These are phyloP conservation scores for Axis porcinus DNA, from an alignment of 2,113 vertebrate species.

Conservation along the genomic window DNA sequence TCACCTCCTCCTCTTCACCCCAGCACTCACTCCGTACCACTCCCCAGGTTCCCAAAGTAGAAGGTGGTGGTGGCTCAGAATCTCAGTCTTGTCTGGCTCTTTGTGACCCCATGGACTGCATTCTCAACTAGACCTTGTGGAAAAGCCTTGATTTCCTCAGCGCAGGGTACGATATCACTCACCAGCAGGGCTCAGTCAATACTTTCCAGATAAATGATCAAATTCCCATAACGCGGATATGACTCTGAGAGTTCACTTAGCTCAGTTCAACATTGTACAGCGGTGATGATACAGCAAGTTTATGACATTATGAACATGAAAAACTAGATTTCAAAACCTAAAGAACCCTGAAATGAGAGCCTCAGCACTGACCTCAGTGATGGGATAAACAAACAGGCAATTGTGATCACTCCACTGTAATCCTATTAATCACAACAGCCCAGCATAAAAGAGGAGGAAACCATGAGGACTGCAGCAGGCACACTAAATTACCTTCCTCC, in stretches of 20 bases:
- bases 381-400: neutral
- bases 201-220: neutral
- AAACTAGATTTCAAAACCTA: neutral
- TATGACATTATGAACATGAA: neutral
- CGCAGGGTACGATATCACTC: neutral
- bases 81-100: neutral
- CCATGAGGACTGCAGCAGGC: neutral
- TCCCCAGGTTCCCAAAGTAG: neutral
- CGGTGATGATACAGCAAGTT: neutral
- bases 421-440: conserved; percentile 8
- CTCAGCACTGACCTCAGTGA: neutral
- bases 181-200: neutral
- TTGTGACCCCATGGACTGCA: neutral
- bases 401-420: neutral
- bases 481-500: conserved; percentile 7
- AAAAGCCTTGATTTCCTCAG: neutral
- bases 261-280: neutral
- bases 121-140: rapidly evolving
- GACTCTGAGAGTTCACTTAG: neutral
- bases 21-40: neutral
- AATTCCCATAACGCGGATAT: neutral
- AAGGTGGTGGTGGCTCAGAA: neutral
- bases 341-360: neutral
- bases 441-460: neutral
- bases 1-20: neutral